phyloP scores from a whole-genome alignment of 2,888 invertebrate genomes.

The Anticlea derivata region DNA sequence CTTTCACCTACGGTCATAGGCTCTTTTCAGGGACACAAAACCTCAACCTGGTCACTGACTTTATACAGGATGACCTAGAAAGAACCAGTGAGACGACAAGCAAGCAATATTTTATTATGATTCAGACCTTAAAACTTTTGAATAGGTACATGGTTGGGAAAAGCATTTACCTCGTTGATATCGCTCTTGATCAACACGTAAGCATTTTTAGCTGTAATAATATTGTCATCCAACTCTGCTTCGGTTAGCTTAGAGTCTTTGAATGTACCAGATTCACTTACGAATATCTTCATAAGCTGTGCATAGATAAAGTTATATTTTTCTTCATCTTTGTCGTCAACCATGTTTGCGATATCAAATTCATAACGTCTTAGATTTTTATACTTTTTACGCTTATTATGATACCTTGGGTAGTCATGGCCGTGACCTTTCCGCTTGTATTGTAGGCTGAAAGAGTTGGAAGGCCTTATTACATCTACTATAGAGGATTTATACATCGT shows the following conservation, averaged over 20 bases:
- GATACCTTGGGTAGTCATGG: slow-evolving; percentile 36
- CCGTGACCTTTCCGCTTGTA: slow-evolving; percentile 32
- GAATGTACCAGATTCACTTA: slow-evolving; percentile 57
- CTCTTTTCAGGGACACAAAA: too few species aligned
- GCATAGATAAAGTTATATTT: slow-evolving; percentile 66
- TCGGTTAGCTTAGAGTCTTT: slow-evolving; percentile 59
- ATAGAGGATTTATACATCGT: too few species aligned
- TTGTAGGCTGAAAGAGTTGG: slow-evolving; percentile 33
- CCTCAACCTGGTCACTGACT: too few species aligned
- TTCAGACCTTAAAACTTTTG: too few species aligned
- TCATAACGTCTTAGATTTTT: slow-evolving; percentile 1
- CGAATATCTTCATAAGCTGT: slow-evolving; percentile 70
- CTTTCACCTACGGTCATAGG: too few species aligned
- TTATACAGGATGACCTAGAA: too few species aligned
- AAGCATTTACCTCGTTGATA: slow-evolving; percentile 79
- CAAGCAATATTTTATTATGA: too few species aligned
- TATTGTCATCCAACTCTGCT: slow-evolving; percentile 64
- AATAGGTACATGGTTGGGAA: too few species aligned
- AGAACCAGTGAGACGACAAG: too few species aligned
- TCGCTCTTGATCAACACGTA: slow-evolving; percentile 78
- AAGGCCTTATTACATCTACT: too few species aligned
- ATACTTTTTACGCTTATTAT: neutral
- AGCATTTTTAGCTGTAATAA: slow-evolving; percentile 63
- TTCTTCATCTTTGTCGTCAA: slow-evolving; percentile 43
- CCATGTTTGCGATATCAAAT: slow-evolving; percentile 3